Conservation (phyloP, 2,888 invertebrate genomes). For the Epiblema foenella region DNA sequence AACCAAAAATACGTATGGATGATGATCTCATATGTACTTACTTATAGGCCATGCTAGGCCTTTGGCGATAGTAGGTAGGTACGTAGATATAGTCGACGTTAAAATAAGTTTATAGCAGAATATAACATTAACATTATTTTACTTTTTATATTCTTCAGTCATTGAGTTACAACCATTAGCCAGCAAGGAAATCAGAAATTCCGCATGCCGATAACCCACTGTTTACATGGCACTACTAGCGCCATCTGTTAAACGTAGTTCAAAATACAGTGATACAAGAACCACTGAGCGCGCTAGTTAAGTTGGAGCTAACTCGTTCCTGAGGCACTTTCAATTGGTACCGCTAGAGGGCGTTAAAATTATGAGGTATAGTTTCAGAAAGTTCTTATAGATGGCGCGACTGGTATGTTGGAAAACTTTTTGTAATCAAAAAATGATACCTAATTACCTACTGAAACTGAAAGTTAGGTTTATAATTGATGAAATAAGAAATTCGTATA, state of each 20-base stretch:
- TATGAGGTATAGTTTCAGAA: neutral
- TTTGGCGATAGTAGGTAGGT: no score
- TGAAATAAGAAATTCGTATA: no score
- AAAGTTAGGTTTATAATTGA: neutral
- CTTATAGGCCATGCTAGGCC: no score
- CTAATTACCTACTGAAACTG: no score
- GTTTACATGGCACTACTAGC: conserved; percentile 12
- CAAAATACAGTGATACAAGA: neutral
- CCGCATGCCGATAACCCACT: conserved; percentile 17
- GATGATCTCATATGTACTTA: no score
- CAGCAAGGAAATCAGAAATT: conserved; percentile 8
- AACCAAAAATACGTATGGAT: no score
- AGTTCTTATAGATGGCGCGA: conserved; percentile 19
- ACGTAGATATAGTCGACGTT: no score
- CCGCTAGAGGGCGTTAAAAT: conserved; percentile 22
- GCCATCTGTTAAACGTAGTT: conserved; percentile 21
- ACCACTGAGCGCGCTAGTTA: neutral
- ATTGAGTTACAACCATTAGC: no score
- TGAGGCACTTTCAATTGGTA: neutral
- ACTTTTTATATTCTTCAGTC: no score
- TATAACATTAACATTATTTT: no score
- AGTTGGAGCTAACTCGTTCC: neutral
- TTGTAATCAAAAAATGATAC: neutral
- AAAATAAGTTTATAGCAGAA: no score
- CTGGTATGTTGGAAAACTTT: neutral